Evolutionary conservation across 2,888 invertebrate species (phyloP), one percentile per base, ranked within the genome.

Genomic region (Rhagonycha lutea): DNA sequence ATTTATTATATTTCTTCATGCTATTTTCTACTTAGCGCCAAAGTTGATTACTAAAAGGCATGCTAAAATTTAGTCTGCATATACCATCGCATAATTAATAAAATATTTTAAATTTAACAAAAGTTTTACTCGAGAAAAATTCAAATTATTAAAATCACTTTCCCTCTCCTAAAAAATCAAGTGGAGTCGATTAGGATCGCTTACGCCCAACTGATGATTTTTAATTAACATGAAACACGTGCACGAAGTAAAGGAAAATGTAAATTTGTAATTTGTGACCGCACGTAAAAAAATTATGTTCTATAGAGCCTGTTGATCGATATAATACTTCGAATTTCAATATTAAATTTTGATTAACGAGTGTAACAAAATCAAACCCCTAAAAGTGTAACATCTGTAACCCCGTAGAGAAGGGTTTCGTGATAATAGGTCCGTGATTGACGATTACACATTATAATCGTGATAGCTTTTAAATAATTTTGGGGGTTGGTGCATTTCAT

Each of bases 401-500:
- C 47, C 63, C 61, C 60, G 14, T 60, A 18, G 70, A 70, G 26
- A 67, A 68, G 68, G 75, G 75, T 32, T 12, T 47, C 14, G 14
- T 67, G 70, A 67, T 74, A 74, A 70, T 68, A 47, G 75, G 47
- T 32, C 28, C 28, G 65, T 72, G 75, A 75, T 75, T 71, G 75
- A 69, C 71, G 71, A 72, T 75, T 75, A 75, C 61, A 67, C 67
- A 71, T 71, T 67, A 71, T 63, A 63, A 29, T 68, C 62, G 68
- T 24, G 71, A 68, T 68, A 75, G 71, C 70, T 71, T 71, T 71
- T 75, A 71, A 75, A 75, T 68, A 29, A 71, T 65, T 71, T 29
- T 10, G 65, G 18, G 23, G 14, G 65, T 65, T 67, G 71, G 14
- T 26, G n/a, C 14, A 18, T 68, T 68, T 61, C 11, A 70, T 70